Evolutionary conservation across 2,888 invertebrate genomes (phyloP).

Genomic region (Cheilosia vernalis): DNA sequence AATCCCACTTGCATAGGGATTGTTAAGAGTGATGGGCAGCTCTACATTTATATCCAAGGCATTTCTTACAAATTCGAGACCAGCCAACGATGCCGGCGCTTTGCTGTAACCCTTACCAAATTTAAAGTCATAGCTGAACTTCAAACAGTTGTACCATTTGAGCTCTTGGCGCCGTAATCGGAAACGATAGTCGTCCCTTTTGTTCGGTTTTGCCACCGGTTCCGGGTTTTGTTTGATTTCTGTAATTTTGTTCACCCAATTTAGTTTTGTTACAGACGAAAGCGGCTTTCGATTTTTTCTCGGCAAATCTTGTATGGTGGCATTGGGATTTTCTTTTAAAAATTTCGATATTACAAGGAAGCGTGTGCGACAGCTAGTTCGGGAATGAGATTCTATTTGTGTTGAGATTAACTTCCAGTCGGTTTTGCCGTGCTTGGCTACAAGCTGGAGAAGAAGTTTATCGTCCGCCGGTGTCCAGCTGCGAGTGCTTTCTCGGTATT

Average conservation of each 20-base stretch:
- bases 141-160: slow-evolving; percentile 79
- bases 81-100: slow-evolving; percentile 6
- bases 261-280: slow-evolving; percentile 78
- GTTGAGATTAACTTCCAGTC: slow-evolving; percentile 85
- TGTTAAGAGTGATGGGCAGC: background rate
- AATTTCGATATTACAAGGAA: slow-evolving; percentile 85
- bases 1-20: slow-evolving; percentile 25
- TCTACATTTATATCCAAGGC: slow-evolving; percentile 71
- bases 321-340: slow-evolving; percentile 84
- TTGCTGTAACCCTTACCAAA: slow-evolving; percentile 68
- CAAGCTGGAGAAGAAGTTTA: slow-evolving; percentile 85
- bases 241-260: slow-evolving; percentile 80
- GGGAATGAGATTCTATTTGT: slow-evolving; percentile 85
- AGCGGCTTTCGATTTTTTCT: slow-evolving; percentile 76
- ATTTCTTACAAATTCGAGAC: slow-evolving; percentile 51
- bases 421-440: slow-evolving; percentile 84
- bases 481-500: slow-evolving; percentile 82
- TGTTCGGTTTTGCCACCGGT: background rate
- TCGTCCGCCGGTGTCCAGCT: slow-evolving; percentile 88
- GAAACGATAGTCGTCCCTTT: slow-evolving; percentile 48
- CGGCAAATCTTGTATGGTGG: slow-evolving; percentile 79
- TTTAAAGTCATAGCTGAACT: slow-evolving; percentile 79
- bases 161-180: slow-evolving; percentile 74
- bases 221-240: slow-evolving; percentile 76
- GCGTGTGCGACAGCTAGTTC: slow-evolving; percentile 86